phyloP scores from a whole-genome alignment of 2,113 vertebrate genomes.

The Bucco capensis region DNA sequence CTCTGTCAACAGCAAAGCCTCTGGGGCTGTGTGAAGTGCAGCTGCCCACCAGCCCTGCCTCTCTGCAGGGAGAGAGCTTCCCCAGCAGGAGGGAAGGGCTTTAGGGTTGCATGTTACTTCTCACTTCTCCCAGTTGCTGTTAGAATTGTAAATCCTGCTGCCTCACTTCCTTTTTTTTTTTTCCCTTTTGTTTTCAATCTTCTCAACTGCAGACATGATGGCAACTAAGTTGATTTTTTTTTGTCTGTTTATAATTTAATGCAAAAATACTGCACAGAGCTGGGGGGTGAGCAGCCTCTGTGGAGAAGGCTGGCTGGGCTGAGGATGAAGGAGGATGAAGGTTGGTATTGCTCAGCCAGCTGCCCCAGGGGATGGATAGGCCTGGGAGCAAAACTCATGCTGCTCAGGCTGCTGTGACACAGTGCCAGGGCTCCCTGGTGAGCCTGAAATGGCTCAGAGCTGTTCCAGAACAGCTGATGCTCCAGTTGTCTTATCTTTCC shows the following conservation, averaged over 20 bases:
- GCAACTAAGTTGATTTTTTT: background rate
- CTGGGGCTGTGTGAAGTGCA: background rate
- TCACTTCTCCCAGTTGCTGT: slow-evolving; percentile 4
- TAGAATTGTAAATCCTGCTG: slow-evolving; percentile 22
- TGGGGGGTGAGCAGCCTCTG: background rate
- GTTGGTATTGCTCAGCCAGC: background rate
- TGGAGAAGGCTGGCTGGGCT: background rate
- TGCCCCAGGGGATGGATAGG: background rate
- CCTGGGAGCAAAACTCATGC: background rate
- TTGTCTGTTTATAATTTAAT: slow-evolving; percentile 11
- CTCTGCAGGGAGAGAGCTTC: background rate
- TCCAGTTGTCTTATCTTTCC: background rate
- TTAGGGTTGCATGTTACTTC: background rate
- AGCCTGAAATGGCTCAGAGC: background rate
- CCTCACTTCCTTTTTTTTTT: background rate
- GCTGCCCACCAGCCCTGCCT: background rate
- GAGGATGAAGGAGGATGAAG: rapidly evolving
- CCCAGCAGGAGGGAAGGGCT: slow-evolving; percentile 7
- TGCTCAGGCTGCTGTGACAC: background rate
- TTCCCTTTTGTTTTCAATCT: background rate
- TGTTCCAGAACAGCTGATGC: background rate
- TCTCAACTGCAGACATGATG: background rate
- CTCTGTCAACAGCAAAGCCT: slow-evolving; percentile 58
- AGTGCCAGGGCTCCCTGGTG: background rate
- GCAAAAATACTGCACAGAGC: slow-evolving; percentile 45